Base-by-base conservation (phyloP, 2,113 vertebrate species). In the Gnathonemus echidnorhynchus region DNA sequence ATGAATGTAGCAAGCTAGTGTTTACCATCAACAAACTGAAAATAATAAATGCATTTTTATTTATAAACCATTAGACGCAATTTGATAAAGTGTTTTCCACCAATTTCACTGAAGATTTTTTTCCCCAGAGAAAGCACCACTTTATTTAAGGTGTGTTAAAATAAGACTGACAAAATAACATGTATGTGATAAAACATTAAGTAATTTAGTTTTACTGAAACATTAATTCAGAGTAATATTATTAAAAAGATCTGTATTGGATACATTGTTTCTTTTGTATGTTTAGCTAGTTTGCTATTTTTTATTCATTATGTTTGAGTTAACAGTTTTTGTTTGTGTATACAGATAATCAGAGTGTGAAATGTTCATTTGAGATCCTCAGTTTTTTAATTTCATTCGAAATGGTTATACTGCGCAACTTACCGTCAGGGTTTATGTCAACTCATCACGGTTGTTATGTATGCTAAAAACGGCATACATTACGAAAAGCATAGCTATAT, bases 1-100 rank as follows among this genome's bases (percentile, higher is more conserved):
- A 87, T 56, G 50, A 5, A 83, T 19, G 11, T 66, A 80, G 27
- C 45, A 89, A 77, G 46, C 11, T 62, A 35, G 62, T 49, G 42
- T 77, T 50, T 46, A 89, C 35, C n/a, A 89, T 31, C 88, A 88
- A 35, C n/a, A 87, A 89, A 77, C 27, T 70, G 35, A 66, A 88
- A 77, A 80, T 50, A 89, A 56, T 53, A 83, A 53, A 89, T 89
- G 74, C 62, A 27, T 88, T 88, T 62, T 74, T 86, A 48, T 50
- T 89, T 50, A 77, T 89, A 89, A 89, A 89, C 74, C 88, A 89
- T 50, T 89, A 89, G 27, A 50, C 5, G 83, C 77, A 53, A 83
- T 77, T 35, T 52, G 48, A 89, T 39, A 89, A 89, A 77, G 49
- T 80, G 48, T 24, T 52, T 89, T 46, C 35, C 88, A 35, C 21